A percentile compares a stretch with the other conserved stretches of the same genome.
Evolutionary conservation across 2,797 vertebrate species (phyloP).

Genomic region (Tarsius wallacei): DNA sequence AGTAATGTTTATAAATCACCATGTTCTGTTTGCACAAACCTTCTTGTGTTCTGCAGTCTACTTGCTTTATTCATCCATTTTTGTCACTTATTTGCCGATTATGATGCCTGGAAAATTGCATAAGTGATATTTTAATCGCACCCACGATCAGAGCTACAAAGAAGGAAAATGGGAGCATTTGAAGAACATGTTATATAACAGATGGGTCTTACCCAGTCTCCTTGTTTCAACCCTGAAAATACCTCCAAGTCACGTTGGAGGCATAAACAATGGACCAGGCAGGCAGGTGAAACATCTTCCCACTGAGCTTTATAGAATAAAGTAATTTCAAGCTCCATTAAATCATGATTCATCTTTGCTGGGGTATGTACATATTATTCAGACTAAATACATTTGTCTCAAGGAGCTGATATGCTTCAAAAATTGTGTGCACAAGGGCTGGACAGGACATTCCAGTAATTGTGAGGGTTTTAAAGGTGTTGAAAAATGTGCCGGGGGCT

Average conservation of each 20-base stretch:
- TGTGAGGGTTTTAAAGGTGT: not conserved
- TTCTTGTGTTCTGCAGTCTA: accelerated
- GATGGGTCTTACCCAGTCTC: not conserved
- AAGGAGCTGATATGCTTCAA: not conserved
- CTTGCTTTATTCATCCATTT: not conserved
- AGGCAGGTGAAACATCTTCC: not conserved
- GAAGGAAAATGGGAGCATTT: not conserved
- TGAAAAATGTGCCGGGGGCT: not conserved
- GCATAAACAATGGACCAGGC: not conserved
- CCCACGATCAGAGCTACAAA: not conserved
- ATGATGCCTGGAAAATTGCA: not conserved
- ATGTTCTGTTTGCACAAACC: accelerated
- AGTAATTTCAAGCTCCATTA: slow-evolving; percentile 69
- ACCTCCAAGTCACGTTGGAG: not conserved
- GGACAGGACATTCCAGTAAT: not conserved
- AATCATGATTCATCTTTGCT: slow-evolving; percentile 20
- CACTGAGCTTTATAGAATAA: not conserved
- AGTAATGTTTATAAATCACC: accelerated
- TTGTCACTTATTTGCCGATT: not conserved
- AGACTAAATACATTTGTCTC: slow-evolving; percentile 37
- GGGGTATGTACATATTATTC: not conserved
- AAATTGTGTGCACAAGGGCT: accelerated
- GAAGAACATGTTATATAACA: accelerated
- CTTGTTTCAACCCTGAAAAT: accelerated
- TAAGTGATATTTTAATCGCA: not conserved